Evolutionary conservation across 2,797 vertebrate species (phyloP).

Genomic region (Myripristis murdjan): DNA sequence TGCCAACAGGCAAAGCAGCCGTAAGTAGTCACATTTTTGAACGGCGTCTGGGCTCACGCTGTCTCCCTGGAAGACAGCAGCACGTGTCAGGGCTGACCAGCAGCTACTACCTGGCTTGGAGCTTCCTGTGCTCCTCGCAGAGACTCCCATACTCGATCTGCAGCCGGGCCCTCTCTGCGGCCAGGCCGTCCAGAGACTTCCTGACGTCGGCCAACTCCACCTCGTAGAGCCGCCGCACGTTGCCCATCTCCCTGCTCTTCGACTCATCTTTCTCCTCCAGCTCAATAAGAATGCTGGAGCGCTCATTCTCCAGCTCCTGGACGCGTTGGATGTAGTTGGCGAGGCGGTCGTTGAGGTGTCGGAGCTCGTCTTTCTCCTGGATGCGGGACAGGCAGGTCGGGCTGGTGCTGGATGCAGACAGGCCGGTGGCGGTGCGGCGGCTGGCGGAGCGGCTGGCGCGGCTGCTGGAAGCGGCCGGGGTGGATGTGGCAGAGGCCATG

Average conservation of each 20-base stretch:
- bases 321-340: conserved; percentile 87
- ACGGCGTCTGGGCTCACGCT: neutral
- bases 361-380: conserved; percentile 88
- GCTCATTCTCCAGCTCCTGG: conserved; percentile 82
- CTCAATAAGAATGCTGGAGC: conserved; percentile 74
- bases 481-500: conserved; percentile 77
- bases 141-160: conserved; percentile 85
- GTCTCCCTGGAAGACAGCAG: neutral
- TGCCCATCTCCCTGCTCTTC: conserved; percentile 61
- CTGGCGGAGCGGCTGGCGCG: conserved; percentile 60
- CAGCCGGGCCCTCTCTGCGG: conserved; percentile 85
- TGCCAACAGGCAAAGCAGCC: fast-evolving
- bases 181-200: conserved; percentile 82
- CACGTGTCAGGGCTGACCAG: too few species aligned
- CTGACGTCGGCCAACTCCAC: conserved; percentile 84
- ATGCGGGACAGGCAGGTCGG: conserved; percentile 79
- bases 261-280: conserved; percentile 82
- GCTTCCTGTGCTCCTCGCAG: conserved; percentile 81
- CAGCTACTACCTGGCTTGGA: conserved; percentile 81
- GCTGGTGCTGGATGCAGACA: conserved; percentile 64
- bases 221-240: conserved; percentile 79
- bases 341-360: conserved; percentile 88
- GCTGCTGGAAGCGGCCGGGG: conserved; percentile 65
- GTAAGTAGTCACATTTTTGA: neutral
- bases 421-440: conserved; percentile 39